Conservation (phyloP, 2,888 invertebrate species). For the Trissoscelio sp. region DNA sequence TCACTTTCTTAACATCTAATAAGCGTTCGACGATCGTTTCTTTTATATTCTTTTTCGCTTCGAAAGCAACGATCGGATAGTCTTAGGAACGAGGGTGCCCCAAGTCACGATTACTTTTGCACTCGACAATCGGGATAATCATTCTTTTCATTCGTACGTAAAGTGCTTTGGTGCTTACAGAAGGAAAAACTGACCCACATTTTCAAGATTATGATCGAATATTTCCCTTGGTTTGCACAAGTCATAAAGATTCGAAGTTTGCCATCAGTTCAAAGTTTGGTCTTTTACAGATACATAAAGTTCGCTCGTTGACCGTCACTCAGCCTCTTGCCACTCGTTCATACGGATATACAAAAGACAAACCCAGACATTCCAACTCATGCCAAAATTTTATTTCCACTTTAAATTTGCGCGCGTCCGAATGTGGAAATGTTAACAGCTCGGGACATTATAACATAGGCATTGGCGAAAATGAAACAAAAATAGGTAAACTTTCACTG, state of each 20-base stretch:
- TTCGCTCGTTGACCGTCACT: constrained; percentile 51
- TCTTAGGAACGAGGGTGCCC: constrained; percentile 80
- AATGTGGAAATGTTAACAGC: constrained; percentile 49
- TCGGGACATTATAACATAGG: constrained; percentile 19
- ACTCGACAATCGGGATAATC: constrained; percentile 64
- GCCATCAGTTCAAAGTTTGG: constrained; percentile 66
- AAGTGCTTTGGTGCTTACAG: constrained; percentile 61
- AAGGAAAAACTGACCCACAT: constrained; percentile 63
- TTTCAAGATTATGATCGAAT: constrained; percentile 66
- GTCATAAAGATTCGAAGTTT: constrained; percentile 68
- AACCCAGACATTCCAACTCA: constrained; percentile 32
- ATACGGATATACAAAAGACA: constrained; percentile 60
- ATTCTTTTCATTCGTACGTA: constrained; percentile 42
- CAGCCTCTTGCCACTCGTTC: constrained; percentile 55
- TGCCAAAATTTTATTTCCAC: constrained; percentile 55
- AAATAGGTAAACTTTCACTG: constrained; percentile 34
- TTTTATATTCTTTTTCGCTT: constrained; percentile 49
- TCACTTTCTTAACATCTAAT: constrained; percentile 81
- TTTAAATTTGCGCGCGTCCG: constrained; percentile 43
- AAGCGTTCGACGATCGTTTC: constrained; percentile 81
- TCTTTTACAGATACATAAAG: constrained; percentile 62
- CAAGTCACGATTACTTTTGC: constrained; percentile 66
- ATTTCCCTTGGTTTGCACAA: constrained; percentile 65
- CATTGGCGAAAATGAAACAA: neutral
- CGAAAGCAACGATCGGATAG: constrained; percentile 75